Base-by-base conservation (phyloP, 2,888 invertebrate genomes). In the Tetragonisca angustula region DNA sequence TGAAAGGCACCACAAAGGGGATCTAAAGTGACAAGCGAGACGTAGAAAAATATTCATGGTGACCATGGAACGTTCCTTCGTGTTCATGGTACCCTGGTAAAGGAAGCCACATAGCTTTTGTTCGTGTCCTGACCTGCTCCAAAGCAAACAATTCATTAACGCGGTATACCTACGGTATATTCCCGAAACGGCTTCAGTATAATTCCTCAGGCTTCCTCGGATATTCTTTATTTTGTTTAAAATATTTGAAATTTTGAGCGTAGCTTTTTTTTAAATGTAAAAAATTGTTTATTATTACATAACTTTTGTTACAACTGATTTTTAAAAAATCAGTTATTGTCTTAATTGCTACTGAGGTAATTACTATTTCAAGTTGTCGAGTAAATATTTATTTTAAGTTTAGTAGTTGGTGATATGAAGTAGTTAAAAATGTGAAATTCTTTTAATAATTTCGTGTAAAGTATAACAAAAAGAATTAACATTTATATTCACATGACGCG, bases 41-140 rank as follows among this genome's bases (percentile, higher is more conserved):
- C 17, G 54, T 32, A 61, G n/a, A 61, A 70, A 61, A 73, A 70
- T 76, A 43, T 64, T 50, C 72, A 79, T 77, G 81, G 81, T 67
- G 65, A 32, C 81, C 85, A 84, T 84, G 69, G 3, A 9, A 65
- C 62, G 17, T 50, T 69, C 61, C 43, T 74, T 19, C n/a, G 15
- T 43, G 32, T 50, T 84, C 61, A 78, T 90, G 87, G 36, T 81
- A 36, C 49, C 88, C 87, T 89, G 82, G 27, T 90, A 80, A 24
- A 32, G 62, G 79, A 87, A 87, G 87, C 90, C 89, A 83, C 86
- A 86, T 77, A 76, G 84, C 89, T 88, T 90, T 90, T 90, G 90
- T 90, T 90, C 90, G 77, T 83, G 74, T 83, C 83, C 65, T 88
- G 76, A 81, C 75, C 67, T 69, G 64, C 4, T 61, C 49, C 77